phyloP scores from a whole-genome alignment of 2,113 vertebrate genomes.

The Psittacara wagleri region DNA sequence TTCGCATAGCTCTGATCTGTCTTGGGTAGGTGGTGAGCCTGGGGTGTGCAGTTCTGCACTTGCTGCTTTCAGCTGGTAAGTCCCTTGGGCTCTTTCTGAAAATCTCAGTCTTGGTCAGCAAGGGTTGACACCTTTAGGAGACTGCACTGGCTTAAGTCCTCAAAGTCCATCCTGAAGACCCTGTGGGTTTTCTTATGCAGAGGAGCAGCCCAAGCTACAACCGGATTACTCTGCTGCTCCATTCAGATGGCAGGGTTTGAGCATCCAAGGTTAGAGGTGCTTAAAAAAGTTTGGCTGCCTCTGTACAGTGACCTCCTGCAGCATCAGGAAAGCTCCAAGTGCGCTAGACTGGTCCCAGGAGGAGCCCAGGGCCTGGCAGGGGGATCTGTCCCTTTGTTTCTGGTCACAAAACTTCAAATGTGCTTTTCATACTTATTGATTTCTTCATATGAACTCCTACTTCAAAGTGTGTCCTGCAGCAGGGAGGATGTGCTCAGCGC shows the following conservation, averaged over 20 bases:
- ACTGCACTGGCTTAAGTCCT: not conserved
- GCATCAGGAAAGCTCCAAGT: not conserved
- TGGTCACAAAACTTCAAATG: conserved; percentile 22
- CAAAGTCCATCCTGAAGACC: not conserved
- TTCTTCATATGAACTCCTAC: conserved; percentile 25
- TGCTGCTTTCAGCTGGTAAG: not conserved
- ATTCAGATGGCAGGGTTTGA: not conserved
- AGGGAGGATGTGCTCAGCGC: not conserved
- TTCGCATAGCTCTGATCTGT: not conserved
- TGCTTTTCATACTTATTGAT: conserved; percentile 1
- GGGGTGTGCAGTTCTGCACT: not conserved
- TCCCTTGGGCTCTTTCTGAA: not conserved
- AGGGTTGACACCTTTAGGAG: not conserved
- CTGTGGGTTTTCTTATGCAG: not conserved
- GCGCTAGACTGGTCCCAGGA: not conserved
- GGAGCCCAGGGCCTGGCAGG: not conserved
- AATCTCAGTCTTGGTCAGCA: not conserved
- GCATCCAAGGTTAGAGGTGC: not conserved
- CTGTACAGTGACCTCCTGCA: not conserved
- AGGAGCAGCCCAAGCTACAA: not conserved
- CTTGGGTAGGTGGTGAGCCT: not conserved
- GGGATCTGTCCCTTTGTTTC: not conserved
- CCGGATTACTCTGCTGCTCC: not conserved
- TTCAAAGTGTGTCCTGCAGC: conserved; percentile 49
- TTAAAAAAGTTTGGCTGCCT: not conserved